Percentiles rank a stretch among this genome's conserved stretches.
Evolutionary conservation across 2,113 vertebrate genomes (phyloP).

Genomic region (Ardeotis arabs): DNA sequence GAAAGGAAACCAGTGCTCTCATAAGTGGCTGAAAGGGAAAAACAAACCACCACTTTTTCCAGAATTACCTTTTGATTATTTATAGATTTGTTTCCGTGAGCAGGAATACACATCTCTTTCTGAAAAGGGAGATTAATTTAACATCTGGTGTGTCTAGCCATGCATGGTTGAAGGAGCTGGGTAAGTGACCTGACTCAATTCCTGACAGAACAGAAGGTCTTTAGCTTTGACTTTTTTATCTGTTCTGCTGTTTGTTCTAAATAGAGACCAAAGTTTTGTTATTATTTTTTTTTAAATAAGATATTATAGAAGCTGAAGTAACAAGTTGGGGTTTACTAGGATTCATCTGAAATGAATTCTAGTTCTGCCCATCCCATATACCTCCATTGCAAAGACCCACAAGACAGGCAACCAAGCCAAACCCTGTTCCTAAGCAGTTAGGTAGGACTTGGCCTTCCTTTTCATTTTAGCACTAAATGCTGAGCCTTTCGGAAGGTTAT

Average conservation of each 20-base stretch:
- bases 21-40: background rate
- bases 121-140: background rate
- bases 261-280: background rate
- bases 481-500: background rate
- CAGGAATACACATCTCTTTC: background rate
- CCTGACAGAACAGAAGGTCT: background rate
- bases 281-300: background rate
- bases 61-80: conserved; percentile 3
- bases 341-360: background rate
- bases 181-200: background rate
- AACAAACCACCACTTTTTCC: background rate
- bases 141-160: background rate
- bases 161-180: background rate
- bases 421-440: background rate
- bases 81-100: background rate
- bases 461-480: background rate
- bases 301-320: background rate
- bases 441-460: background rate
- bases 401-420: background rate
- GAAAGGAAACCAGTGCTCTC: background rate
- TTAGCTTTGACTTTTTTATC: background rate
- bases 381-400: background rate
- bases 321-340: background rate
- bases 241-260: background rate
- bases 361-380: background rate